A percentile compares a stretch with the other conserved stretches of the same genome.
These are phyloP conservation scores for Nasonia oneida DNA, from an alignment of 2,888 invertebrate species.

Conservation along the genomic window DNA sequence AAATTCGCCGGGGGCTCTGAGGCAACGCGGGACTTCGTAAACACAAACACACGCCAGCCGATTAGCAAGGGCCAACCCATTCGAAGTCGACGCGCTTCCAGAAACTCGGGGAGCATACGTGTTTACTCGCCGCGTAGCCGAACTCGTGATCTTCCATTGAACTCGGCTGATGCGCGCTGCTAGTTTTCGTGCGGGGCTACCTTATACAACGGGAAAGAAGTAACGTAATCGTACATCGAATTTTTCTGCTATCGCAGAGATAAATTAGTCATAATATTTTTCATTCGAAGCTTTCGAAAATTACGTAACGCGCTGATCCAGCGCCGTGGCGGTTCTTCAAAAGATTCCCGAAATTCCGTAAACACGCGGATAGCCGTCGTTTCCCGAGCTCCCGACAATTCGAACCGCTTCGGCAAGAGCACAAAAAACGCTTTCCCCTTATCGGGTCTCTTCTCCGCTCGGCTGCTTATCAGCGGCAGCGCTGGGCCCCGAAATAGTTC, in stretches of 20 bases:
- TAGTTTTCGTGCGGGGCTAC: background rate
- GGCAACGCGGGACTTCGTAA: too few species aligned
- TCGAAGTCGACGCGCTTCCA: background rate
- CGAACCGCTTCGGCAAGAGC: too few species aligned
- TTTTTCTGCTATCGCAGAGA: background rate
- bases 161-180: background rate
- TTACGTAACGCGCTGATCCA: background rate
- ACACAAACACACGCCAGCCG: too few species aligned
- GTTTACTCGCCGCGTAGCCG: background rate
- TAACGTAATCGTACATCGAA: conserved; percentile 2
- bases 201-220: background rate
- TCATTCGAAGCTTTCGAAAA: background rate
- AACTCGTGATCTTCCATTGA: too few species aligned
- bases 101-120: background rate
- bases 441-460: background rate
- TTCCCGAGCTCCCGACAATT: too few species aligned
- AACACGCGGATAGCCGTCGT: background rate
- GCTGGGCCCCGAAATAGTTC: background rate
- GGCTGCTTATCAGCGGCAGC: background rate
- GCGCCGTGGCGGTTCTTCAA: too few species aligned
- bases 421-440: background rate
- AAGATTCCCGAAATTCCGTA: background rate
- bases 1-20: background rate
- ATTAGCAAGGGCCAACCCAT: too few species aligned
- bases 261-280: conserved; percentile 13